These are phyloP conservation scores for Emmelina monodactyla DNA, from an alignment of 2,888 invertebrate species.

Conservation along the genomic window DNA sequence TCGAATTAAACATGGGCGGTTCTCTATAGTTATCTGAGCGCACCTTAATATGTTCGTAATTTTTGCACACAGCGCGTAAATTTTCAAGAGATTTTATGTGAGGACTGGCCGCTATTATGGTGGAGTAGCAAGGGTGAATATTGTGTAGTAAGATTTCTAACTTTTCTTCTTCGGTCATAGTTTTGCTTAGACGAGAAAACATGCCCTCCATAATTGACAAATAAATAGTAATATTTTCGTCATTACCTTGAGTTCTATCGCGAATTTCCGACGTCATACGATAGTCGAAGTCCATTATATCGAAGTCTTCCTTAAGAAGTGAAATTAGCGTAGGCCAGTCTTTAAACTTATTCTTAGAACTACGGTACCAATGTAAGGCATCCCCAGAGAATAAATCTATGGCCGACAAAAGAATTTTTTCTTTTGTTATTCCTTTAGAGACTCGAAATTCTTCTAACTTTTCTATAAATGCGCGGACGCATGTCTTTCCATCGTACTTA, in stretches of 20 bases:
- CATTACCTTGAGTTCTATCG: slow-evolving; percentile 11
- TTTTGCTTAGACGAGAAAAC: slow-evolving; percentile 8
- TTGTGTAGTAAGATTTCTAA: slow-evolving; percentile 11
- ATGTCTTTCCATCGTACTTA: slow-evolving; percentile 11
- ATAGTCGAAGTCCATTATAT: slow-evolving; percentile 2
- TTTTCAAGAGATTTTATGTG: slow-evolving; percentile 8
- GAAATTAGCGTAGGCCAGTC: slow-evolving; percentile 8
- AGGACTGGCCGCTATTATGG: slow-evolving; percentile 6
- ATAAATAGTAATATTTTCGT: slow-evolving; percentile 14
- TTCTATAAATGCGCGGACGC: slow-evolving; percentile 11
- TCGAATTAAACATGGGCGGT: slow-evolving; percentile 6
- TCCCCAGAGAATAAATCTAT: slow-evolving; percentile 10
- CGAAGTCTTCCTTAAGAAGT: slow-evolving; percentile 8
- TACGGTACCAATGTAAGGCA: slow-evolving; percentile 14
- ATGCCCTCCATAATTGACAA: slow-evolving; percentile 13
- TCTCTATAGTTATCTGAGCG: slow-evolving; percentile 7
- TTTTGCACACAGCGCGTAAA: slow-evolving; percentile 8
- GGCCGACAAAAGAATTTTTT: slow-evolving; percentile 9
- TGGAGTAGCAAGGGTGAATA: slow-evolving; percentile 13
- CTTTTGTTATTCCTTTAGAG: slow-evolving; percentile 4
- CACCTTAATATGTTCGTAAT: slow-evolving; percentile 11
- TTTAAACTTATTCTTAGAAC: slow-evolving; percentile 4
- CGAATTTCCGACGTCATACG: slow-evolving; percentile 13
- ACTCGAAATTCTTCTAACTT: slow-evolving; percentile 7
- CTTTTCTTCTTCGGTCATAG: slow-evolving; percentile 4